Evolutionary conservation across 2,113 vertebrate genomes (phyloP).

Genomic region (Campylomormyrus numenius): DNA sequence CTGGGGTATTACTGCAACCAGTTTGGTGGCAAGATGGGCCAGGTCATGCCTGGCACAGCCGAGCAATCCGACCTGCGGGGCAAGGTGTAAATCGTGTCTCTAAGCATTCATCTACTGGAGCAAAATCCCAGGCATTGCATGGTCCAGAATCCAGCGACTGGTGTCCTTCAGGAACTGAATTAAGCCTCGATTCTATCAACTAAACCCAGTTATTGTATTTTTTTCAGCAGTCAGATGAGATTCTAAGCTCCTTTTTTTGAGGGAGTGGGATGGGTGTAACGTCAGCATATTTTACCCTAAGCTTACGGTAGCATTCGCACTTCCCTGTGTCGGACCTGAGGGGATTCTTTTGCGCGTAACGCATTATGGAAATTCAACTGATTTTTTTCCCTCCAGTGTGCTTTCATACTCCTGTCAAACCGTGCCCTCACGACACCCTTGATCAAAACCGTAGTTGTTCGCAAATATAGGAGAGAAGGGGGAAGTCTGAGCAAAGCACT

Average conservation of each 20-base stretch:
- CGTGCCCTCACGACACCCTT: conserved; percentile 43
- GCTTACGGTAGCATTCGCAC: neutral
- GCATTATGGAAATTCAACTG: conserved; percentile 56
- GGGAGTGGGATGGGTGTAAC: neutral
- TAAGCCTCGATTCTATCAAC: neutral
- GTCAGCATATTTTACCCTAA: conserved; percentile 8
- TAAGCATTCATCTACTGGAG: neutral
- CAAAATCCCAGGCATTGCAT: neutral
- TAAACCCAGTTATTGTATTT: neutral
- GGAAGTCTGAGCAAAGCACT: conserved; percentile 52
- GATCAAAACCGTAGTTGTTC: conserved; percentile 58
- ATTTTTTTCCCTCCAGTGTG: conserved; percentile 41
- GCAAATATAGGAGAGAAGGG: conserved; percentile 45
- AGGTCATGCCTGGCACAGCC: neutral
- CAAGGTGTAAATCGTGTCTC: neutral
- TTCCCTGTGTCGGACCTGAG: neutral
- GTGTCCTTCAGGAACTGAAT: neutral
- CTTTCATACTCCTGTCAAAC: conserved; percentile 52
- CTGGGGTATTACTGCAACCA: neutral
- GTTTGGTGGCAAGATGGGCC: neutral
- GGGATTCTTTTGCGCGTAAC: conserved; percentile 46
- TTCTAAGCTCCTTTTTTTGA: neutral
- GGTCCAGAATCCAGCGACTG: no score
- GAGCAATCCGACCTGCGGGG: neutral
- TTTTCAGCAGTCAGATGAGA: neutral